Evolutionary conservation across 2,113 vertebrate species (phyloP).

Genomic region (Otolemur garnettii): DNA sequence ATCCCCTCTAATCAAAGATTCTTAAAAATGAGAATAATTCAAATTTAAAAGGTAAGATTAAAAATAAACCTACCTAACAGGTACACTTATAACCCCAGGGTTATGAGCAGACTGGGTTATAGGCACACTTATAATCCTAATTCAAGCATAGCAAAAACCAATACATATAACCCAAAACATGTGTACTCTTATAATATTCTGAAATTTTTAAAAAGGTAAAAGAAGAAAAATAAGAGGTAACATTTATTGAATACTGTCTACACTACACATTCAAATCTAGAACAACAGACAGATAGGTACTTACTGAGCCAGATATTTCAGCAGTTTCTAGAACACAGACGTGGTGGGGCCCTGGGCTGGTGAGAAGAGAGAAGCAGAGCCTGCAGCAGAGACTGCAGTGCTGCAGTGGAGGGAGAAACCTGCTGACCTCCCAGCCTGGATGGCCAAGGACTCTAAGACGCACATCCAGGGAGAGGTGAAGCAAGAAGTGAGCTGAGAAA

Average conservation of each 20-base stretch:
- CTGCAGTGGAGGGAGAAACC: not conserved
- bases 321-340: not conserved
- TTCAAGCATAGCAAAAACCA: no score
- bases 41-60: slow-evolving; percentile 18
- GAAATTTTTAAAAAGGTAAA: not conserved
- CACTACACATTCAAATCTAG: not conserved
- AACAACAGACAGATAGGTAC: slow-evolving; percentile 10
- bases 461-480: not conserved
- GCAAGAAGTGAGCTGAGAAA: not conserved
- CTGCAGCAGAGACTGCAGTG: not conserved
- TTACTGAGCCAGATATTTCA: not conserved
- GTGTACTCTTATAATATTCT: no score
- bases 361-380: not conserved
- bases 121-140: no score
- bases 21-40: not conserved
- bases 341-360: not conserved
- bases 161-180: no score
- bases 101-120: no score
- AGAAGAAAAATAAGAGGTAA: not conserved
- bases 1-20: not conserved
- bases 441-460: not conserved
- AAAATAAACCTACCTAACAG: not conserved
- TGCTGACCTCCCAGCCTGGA: not conserved
- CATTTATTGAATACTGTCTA: not conserved
- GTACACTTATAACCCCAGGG: no score